Evolutionary conservation across 2,888 invertebrate species (phyloP).

Genomic region (Mesochorus sp.): DNA sequence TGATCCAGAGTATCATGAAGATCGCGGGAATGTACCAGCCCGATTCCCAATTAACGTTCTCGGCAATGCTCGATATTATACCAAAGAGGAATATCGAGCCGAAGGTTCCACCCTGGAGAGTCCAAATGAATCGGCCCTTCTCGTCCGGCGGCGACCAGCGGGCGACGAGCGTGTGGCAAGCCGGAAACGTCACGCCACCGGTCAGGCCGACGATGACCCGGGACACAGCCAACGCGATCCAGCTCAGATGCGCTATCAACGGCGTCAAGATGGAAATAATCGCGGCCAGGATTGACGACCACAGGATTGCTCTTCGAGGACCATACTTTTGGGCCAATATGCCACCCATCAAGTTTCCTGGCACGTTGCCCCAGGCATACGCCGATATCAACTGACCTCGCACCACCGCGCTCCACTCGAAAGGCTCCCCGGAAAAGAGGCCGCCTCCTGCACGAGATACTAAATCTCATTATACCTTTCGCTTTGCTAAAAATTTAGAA

Average conservation of each 20-base stretch:
- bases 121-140: slow-evolving; percentile 88
- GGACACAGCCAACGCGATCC: slow-evolving; percentile 66
- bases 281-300: slow-evolving; percentile 73
- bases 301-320: slow-evolving; percentile 71
- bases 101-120: slow-evolving; percentile 89
- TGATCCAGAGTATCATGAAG: slow-evolving; percentile 84
- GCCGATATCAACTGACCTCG: slow-evolving; percentile 75
- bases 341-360: slow-evolving; percentile 77
- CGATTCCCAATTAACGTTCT: slow-evolving; percentile 86
- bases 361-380: slow-evolving; percentile 75
- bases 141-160: slow-evolving; percentile 90
- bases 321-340: slow-evolving; percentile 73
- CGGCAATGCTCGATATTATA: slow-evolving; percentile 86
- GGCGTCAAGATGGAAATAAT: slow-evolving; percentile 70
- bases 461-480: not conserved
- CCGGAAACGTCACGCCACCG: slow-evolving; percentile 86
- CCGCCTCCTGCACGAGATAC: not conserved
- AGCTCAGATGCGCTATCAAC: slow-evolving; percentile 72
- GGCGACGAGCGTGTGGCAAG: slow-evolving; percentile 86
- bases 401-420: slow-evolving; percentile 69
- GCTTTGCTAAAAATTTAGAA: not conserved
- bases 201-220: slow-evolving; percentile 74
- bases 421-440: slow-evolving; percentile 68
- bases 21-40: slow-evolving; percentile 87
- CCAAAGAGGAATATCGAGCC: slow-evolving; percentile 89